Evolutionary conservation across 2,113 vertebrate genomes (phyloP), one percentile per base, ranked within the genome.

Genomic region (Muntiacus reevesi): DNA sequence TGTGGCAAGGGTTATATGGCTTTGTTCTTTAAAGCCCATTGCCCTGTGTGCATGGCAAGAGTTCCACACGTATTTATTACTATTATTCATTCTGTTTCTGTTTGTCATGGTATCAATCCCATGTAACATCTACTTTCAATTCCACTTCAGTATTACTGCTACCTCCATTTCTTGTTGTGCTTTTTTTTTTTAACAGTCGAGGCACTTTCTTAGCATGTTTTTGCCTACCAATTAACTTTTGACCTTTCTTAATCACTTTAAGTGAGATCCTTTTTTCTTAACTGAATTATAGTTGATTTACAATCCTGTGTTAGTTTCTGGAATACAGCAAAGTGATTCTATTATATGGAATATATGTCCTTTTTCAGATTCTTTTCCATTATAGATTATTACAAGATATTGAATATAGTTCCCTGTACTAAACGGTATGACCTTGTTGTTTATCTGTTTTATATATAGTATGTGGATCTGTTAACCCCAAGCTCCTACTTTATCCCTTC

Each of bases 1-100:
- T 21, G 7, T 12, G n/a, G 7, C 3, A 30, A 45, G 50, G 64
- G 28, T 21, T 19, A 5, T 36, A 25, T 36, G 62, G 27, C 60
- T 33, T 54, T 30, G 1, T 76, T 54, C 54, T 62, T 47, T 27
- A 36, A 55, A 64, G 11, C 21, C 27, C 47, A 27, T 2, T 62
- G 25, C 7, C 5, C 54, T 40, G 45, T 5, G 21, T 1, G 4
- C 30, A 16, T 5, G 36, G 45, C 6, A 14, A 54, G 28, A 19
- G 57, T 55, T 64, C 11, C 7, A 12, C 13, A 30, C 0, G 4
- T 9, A 2, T 27, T 64, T 43, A 8, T 4, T 16, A 15, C 33
- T 60, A 3, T 23, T 14, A 30, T 54, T 55, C 30, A 36, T 30
- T 60, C 74, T 71, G 28, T 71, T 30, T 55, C 17, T 9, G 3